Evolutionary conservation across 2,888 invertebrate genomes (phyloP), one percentile per base, ranked within the genome.

Genomic region (Teinopalpus imperialis): DNA sequence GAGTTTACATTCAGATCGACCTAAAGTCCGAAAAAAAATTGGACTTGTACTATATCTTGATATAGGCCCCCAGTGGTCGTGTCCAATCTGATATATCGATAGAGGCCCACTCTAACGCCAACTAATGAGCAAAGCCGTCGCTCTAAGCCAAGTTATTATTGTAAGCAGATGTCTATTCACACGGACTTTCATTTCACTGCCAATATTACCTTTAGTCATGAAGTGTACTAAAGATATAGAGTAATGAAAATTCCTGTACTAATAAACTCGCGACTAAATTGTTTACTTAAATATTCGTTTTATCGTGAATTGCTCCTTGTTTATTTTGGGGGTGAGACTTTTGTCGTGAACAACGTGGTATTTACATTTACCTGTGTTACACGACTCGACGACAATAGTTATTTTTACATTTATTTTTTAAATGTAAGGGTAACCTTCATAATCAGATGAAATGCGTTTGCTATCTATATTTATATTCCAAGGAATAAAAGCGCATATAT

Each of bases 101-200:
- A 62, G 51, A 41, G 51, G 29, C 55, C 66, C 72, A 80, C 82
- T 81, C 65, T 56, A 80, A 58, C 52, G 57, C 52, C 61, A 53
- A 64, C 63, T 83, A 85, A 85, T 85, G 83, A 82, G 80, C 72
- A 82, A 81, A 85, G 78, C 83, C 80, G 59, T 58, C 50, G 68
- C 57, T 53, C 69, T 74, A 74, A 77, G 66, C 63, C 48, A 62
- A 68, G 72, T 74, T 70, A 78, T 80, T 75, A 77, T 52, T 48
- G 46, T 8, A 23, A 31, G 45, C 82, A 82, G 62, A 69, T 83
- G 83, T 48, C 10, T 21, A 63, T 71, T 83, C 82, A 53, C 83
- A 83, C 73, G 74, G 58, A 66, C 66, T 75, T 75, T 80, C 74
- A 77, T 80, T 76, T 76, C 57, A 32, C 52, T 41, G 48, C 51